A percentile compares a stretch with the other conserved stretches of the same genome.
These are phyloP conservation scores for Pipistrellus pygmaeus DNA, from an alignment of 2,797 vertebrate species.

Conservation along the genomic window DNA sequence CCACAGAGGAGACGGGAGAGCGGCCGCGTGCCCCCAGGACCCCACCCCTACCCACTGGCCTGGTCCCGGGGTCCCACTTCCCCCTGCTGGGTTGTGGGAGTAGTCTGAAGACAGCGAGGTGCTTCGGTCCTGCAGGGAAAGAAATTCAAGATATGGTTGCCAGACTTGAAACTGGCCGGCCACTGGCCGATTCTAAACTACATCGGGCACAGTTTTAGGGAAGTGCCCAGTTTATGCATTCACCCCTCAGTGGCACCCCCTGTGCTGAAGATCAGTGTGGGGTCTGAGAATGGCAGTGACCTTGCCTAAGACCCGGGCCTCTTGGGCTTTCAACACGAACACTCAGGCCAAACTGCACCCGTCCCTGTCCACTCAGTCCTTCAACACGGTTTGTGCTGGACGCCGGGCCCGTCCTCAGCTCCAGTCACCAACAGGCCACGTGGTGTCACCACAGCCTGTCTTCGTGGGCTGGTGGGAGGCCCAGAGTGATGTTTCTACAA, in stretches of 20 bases:
- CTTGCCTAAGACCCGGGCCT: not conserved
- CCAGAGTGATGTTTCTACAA: not conserved
- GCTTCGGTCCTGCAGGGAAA: not conserved
- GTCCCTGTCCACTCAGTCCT: not conserved
- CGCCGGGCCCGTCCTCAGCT: not conserved
- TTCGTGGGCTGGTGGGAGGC: not conserved
- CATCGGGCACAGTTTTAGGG: accelerated
- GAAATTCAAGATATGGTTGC: not conserved
- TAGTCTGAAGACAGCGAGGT: not conserved
- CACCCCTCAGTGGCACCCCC: not conserved
- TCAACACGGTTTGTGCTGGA: not conserved
- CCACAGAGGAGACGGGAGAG: constrained; percentile 69
- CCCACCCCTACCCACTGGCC: not conserved
- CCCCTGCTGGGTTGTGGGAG: not conserved
- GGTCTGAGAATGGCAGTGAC: not conserved
- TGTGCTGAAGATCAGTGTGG: accelerated
- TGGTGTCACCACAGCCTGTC: not conserved
- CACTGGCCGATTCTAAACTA: not conserved
- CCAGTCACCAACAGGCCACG: not conserved
- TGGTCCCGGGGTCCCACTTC: not conserved
- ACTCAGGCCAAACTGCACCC: not conserved
- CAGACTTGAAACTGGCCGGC: not conserved
- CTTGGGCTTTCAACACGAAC: not conserved
- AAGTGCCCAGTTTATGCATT: accelerated
- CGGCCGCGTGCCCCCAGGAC: constrained; percentile 45